Base-by-base conservation (phyloP, 2,113 vertebrate genomes). In the Rana temporaria region DNA sequence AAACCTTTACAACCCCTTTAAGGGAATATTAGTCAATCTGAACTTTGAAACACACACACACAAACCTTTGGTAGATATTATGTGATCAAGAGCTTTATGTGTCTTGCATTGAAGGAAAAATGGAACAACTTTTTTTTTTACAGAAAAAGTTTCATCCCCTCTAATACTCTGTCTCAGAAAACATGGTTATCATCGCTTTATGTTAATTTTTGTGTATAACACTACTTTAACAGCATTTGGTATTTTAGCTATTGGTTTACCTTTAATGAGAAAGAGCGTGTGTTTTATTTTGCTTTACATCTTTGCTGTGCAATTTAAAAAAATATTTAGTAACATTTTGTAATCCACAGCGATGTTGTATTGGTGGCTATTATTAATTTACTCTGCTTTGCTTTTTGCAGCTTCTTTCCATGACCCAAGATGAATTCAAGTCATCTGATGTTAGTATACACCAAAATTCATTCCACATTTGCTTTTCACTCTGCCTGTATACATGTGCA, bases 371-470 rank as follows among this genome's bases (percentile, higher is more conserved):
- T 85, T 86, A 75, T 53, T 71, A 86, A 85, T 77, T 94, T 34
- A 91, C 18, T 93, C 88, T 85, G 82, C 89, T 85, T 94, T 95
- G 87, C 89, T 87, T 95, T 91, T 94, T 93, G 85, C 91, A 99
- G 98, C 96, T 98, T 86, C 93, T 99, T 84, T 96, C 96, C 89
- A 87, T 95, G 92, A 97, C 96, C 84, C 96, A 94, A 92, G 97
- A 98, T 88, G 96, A 96, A 90, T 96, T 96, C 96, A 97, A 97
- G 89, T 94, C 96, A 67, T 95, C 94, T 57, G 97, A 99, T 94
- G 98, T 99, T 96, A 96, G 97, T 94, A 92, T 91, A 90, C 85
- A 85, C 79, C 91, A 87, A 90, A 71, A 86, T 89, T 87, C 22
- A 60, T 68, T 42, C 26, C 63, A 82, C 22, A 38, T 32, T 56